Conservation (phyloP, 2,113 vertebrate genomes). For the Myodes glareolus region DNA sequence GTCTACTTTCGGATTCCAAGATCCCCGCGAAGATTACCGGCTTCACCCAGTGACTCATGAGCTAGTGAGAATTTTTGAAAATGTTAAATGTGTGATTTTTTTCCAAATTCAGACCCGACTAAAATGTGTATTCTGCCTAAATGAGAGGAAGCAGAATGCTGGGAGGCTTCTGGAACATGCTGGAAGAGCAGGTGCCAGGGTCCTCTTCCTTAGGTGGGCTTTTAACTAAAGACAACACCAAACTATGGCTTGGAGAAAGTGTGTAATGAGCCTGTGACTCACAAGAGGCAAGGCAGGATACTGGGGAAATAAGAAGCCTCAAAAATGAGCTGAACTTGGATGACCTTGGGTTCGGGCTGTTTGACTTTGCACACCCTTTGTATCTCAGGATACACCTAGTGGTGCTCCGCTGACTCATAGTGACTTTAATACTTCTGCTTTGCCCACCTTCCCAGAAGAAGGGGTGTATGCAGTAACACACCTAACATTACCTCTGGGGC, state of each 20-base stretch:
- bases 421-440: background rate
- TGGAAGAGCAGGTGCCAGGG: background rate
- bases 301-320: background rate
- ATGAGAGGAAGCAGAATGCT: background rate
- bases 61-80: constrained; percentile 55
- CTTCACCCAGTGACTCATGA: constrained; percentile 30
- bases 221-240: background rate
- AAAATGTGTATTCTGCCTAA: constrained; percentile 55
- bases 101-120: constrained; percentile 61
- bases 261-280: background rate
- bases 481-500: constrained; percentile 3
- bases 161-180: background rate
- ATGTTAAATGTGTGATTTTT: constrained; percentile 59
- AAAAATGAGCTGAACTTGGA: background rate
- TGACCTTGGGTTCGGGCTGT: background rate
- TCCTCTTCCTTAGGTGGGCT: background rate
- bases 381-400: background rate
- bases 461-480: background rate
- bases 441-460: background rate
- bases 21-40: background rate
- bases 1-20: background rate
- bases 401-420: background rate
- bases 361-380: background rate
- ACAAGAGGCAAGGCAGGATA: background rate
- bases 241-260: background rate